phyloP scores from a whole-genome alignment of 2,797 vertebrate genomes.

The Lagodon rhomboides region DNA sequence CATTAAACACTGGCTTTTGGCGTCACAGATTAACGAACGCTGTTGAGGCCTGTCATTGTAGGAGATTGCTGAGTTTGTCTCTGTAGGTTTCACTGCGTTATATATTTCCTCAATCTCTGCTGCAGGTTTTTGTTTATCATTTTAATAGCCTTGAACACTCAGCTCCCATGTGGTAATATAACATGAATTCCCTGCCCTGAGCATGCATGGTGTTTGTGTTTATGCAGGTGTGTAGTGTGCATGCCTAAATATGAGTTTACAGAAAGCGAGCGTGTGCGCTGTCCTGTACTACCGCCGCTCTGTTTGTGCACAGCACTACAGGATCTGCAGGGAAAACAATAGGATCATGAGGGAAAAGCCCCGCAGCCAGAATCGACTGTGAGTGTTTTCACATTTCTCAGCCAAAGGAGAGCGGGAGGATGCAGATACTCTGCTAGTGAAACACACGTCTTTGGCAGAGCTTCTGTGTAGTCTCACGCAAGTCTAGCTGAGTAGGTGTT shows the following conservation, averaged over 20 bases:
- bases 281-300: slow-evolving; percentile 19
- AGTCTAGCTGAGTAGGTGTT: slow-evolving; percentile 21
- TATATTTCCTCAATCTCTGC: slow-evolving; percentile 59
- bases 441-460: slow-evolving; percentile 82
- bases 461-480: slow-evolving; percentile 52
- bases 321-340: slow-evolving; percentile 85
- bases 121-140: slow-evolving; percentile 66
- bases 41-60: slow-evolving; percentile 47
- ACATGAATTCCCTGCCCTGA: slow-evolving; percentile 29
- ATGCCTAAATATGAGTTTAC: slow-evolving; percentile 14
- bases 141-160: slow-evolving; percentile 57
- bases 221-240: slow-evolving; percentile 27
- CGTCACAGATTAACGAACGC: slow-evolving; percentile 64
- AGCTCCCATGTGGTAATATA: slow-evolving; percentile 31
- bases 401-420: slow-evolving; percentile 80
- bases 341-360: slow-evolving; percentile 78
- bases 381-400: slow-evolving; percentile 88
- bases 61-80: slow-evolving; percentile 50
- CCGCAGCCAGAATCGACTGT: slow-evolving; percentile 86
- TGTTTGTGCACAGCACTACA: slow-evolving; percentile 34
- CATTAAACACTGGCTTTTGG: slow-evolving; percentile 52
- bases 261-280: slow-evolving; percentile 23
- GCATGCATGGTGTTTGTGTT: slow-evolving; percentile 15
- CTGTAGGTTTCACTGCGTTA: slow-evolving; percentile 50
- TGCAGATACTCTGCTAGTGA: slow-evolving; percentile 80